phyloP scores from a whole-genome alignment of 2,797 vertebrate species.

The Nothura maculosa region DNA sequence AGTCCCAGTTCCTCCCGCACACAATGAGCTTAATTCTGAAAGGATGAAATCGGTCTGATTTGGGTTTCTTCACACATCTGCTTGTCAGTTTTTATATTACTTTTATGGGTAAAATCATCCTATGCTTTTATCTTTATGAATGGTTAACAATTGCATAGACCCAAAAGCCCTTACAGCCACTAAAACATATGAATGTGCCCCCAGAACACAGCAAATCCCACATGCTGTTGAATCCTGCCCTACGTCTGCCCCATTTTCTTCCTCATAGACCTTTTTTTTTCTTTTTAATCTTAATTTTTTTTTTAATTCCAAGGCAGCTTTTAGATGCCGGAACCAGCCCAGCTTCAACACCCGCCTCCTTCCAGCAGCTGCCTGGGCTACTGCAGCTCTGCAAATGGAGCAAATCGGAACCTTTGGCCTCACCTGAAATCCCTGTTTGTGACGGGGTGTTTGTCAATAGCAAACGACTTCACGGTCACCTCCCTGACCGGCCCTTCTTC shows the following conservation, averaged over 20 bases:
- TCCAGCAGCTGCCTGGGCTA: accelerated
- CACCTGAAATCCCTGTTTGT: conserved; percentile 94
- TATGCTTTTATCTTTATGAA: neutral
- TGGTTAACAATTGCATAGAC: accelerated
- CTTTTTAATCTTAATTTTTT: too few relatives aligned
- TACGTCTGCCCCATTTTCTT: neutral
- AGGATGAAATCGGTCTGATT: neutral
- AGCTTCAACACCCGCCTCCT: accelerated
- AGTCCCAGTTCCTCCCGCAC: neutral
- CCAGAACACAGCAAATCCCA: neutral
- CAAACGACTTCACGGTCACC: conserved; percentile 83
- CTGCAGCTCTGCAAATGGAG: neutral
- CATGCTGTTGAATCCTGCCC: neutral
- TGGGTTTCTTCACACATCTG: neutral
- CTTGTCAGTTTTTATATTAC: neutral
- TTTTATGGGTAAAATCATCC: neutral
- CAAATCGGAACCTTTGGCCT: neutral
- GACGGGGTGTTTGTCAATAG: conserved; percentile 88
- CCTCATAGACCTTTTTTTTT: neutral
- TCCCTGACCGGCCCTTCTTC: conserved; percentile 83
- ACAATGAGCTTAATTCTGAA: neutral
- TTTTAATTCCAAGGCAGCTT: too few relatives aligned
- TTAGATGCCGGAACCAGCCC: neutral
- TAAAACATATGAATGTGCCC: neutral
- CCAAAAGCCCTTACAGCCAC: neutral